These are phyloP conservation scores for Melinaea menophilus DNA, from an alignment of 2,888 invertebrate species.

Conservation along the genomic window DNA sequence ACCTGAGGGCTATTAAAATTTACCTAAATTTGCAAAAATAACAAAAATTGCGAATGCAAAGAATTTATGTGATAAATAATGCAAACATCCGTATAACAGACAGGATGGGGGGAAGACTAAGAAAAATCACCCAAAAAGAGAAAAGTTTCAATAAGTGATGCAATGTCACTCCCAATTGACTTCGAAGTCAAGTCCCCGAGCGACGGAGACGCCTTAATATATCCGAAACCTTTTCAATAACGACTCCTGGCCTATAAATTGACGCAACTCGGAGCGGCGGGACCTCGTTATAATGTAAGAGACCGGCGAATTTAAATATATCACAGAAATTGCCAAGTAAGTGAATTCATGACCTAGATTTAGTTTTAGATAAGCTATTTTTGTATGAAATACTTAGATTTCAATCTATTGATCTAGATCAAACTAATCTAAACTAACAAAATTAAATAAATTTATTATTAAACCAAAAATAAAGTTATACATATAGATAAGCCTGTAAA, in stretches of 20 bases:
- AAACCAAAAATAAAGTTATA: too few relatives aligned
- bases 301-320: background rate
- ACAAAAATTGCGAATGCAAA: too few relatives aligned
- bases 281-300: background rate
- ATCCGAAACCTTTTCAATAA: slow-evolving; percentile 46
- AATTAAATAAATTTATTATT: too few relatives aligned
- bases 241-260: slow-evolving; percentile 34
- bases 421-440: too few relatives aligned
- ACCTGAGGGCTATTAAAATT: too few relatives aligned
- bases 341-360: background rate
- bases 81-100: background rate
- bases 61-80: too few relatives aligned
- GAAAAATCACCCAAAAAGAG: slow-evolving; percentile 2
- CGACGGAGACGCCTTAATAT: slow-evolving; percentile 45
- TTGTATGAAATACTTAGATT: too few relatives aligned
- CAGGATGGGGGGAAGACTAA: background rate
- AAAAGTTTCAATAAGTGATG: slow-evolving; percentile 27
- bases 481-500: too few relatives aligned
- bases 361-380: too few relatives aligned
- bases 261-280: slow-evolving; percentile 3
- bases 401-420: too few relatives aligned
- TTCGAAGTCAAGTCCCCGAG: slow-evolving; percentile 46
- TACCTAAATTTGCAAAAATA: too few relatives aligned
- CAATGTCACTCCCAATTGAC: slow-evolving; percentile 41
- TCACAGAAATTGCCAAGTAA: background rate